A percentile compares a stretch with the other conserved stretches of the same genome.
Evolutionary conservation across 2,888 invertebrate genomes (phyloP).

Genomic region (Apotomis capreana): DNA sequence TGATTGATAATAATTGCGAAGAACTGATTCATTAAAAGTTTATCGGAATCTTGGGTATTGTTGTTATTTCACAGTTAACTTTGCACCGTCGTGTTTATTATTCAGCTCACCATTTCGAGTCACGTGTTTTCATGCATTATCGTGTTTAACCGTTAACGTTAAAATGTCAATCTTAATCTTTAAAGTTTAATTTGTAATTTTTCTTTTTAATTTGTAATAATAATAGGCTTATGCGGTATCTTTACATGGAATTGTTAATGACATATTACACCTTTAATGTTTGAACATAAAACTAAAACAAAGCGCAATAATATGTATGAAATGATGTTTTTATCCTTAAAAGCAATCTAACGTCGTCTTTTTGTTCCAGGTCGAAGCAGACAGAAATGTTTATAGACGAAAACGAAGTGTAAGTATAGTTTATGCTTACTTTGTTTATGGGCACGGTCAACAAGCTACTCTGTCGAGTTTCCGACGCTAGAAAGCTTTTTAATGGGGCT

Average conservation of each 20-base stretch:
- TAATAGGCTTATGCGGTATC: no score
- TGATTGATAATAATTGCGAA: background rate
- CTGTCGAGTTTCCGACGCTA: background rate
- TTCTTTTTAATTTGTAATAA: no score
- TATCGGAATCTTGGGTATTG: no score
- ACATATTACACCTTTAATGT: no score
- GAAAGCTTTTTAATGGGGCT: slow-evolving; percentile 21
- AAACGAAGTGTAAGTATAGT: slow-evolving; percentile 77
- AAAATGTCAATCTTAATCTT: no score
- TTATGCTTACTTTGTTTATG: slow-evolving; percentile 3
- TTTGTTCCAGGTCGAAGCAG: slow-evolving; percentile 74
- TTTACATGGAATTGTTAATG: no score
- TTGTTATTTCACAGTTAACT: no score
- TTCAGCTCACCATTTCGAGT: background rate
- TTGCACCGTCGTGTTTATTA: background rate
- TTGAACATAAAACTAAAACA: no score
- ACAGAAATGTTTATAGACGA: slow-evolving; percentile 82
- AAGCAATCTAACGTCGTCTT: slow-evolving; percentile 33
- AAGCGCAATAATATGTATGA: no score
- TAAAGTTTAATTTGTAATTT: no score
- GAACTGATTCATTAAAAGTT: background rate
- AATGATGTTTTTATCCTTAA: background rate
- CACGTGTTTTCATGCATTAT: background rate
- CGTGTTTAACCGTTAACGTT: background rate
- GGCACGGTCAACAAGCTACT: slow-evolving; percentile 8